These are phyloP conservation scores for Gnathonemus echidnorhynchus DNA, from an alignment of 2,113 vertebrate genomes.

Conservation along the genomic window DNA sequence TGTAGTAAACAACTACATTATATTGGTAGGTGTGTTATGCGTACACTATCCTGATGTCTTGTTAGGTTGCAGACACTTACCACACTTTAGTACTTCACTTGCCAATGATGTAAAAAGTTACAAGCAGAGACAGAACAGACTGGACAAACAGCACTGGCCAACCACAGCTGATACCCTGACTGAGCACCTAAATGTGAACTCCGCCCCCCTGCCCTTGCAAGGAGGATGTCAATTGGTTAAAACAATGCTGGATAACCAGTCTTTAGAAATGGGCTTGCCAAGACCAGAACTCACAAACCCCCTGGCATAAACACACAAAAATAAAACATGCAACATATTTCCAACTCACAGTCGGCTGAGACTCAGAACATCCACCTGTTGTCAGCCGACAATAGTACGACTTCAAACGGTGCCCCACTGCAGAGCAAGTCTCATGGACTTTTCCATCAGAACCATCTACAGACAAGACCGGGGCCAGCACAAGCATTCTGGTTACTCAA, in stretches of 20 bases:
- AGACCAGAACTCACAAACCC: neutral
- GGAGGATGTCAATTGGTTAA: neutral
- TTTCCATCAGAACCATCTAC: neutral
- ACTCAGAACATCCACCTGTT: neutral
- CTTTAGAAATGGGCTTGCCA: neutral
- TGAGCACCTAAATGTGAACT: neutral
- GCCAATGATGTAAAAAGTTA: neutral
- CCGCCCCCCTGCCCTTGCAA: neutral
- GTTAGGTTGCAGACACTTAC: neutral
- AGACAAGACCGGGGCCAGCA: neutral
- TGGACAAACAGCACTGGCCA: neutral
- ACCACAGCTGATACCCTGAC: neutral
- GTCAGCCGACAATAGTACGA: neutral
- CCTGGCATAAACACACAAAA: neutral
- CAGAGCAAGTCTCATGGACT: neutral
- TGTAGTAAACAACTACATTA: neutral
- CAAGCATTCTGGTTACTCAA: neutral
- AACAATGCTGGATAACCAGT: neutral
- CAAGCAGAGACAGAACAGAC: neutral
- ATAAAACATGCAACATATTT: neutral
- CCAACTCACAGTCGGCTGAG: neutral
- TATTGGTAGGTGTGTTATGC: neutral
- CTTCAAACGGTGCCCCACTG: neutral
- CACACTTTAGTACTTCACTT: neutral
- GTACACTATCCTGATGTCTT: neutral